phyloP scores from a whole-genome alignment of 2,113 vertebrate genomes.

The Stegostoma tigrinum region DNA sequence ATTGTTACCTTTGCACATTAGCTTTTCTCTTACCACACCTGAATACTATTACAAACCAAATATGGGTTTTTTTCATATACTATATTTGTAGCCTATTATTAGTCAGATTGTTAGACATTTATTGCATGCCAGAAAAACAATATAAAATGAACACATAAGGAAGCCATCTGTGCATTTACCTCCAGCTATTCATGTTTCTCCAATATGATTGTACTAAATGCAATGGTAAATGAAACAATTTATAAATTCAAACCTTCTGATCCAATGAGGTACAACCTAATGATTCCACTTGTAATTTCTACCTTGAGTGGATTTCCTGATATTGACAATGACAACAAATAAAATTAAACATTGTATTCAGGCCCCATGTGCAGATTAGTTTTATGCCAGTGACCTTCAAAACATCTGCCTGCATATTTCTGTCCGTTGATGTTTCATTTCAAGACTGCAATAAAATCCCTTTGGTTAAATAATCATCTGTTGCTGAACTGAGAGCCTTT shows the following conservation, averaged over 20 bases:
- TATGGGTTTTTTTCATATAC: background rate
- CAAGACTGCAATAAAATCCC: slow-evolving; percentile 32
- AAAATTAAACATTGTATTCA: slow-evolving; percentile 34
- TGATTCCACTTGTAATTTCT: slow-evolving; percentile 15
- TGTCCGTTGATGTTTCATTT: slow-evolving; percentile 29
- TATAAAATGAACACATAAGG: slow-evolving; percentile 25
- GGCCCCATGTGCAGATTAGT: background rate
- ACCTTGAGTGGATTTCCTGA: slow-evolving; percentile 31
- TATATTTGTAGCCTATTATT: background rate
- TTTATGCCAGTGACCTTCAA: slow-evolving; percentile 31
- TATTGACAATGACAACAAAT: slow-evolving; percentile 21
- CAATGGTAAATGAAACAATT: slow-evolving; percentile 12
- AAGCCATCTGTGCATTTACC: slow-evolving; percentile 9
- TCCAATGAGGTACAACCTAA: background rate
- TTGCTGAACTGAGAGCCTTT: slow-evolving; percentile 14
- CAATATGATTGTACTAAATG: slow-evolving; percentile 11
- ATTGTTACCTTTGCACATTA: background rate
- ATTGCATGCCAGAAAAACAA: background rate
- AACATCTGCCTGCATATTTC: slow-evolving; percentile 11
- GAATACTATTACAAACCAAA: background rate
- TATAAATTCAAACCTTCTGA: slow-evolving; percentile 18
- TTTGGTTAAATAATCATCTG: slow-evolving; percentile 29
- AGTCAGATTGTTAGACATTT: background rate
- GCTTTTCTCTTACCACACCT: background rate
- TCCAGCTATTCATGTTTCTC: slow-evolving; percentile 10